Evolutionary conservation across 2,888 invertebrate genomes (phyloP), one percentile per base, ranked within the genome.

Genomic region (Andrena bicolor): DNA sequence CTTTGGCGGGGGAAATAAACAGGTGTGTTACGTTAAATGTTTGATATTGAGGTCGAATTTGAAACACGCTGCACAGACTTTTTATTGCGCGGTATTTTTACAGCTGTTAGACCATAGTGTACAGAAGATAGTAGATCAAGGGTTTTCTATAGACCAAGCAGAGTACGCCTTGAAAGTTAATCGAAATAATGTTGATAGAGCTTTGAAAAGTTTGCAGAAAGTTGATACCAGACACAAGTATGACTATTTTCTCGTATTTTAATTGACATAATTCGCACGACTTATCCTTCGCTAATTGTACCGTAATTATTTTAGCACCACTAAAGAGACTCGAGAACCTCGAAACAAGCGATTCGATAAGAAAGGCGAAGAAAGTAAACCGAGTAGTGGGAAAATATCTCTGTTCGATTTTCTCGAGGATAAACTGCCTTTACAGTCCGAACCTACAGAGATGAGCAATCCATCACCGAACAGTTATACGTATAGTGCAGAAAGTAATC

Each of bases 381-480:
- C 98, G 0, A 96, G 97, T 13, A 94, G 93, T 76, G 97, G 96
- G 60, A 97, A 96, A 94, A 96, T 97, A 1, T 97, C 97, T 0
- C 94, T 98, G 2, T 98, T 97, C 93, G 97, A 97, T 93, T 98
- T 97, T 92, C 95, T 98, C 8, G 97, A 97, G 92, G 96, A 97
- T 90, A 98, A 97, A 94, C 94, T 98, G 63, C 96, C 96, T 60
- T 94, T 94, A n/a, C 93, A 93, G 72, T 78, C 94, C 85, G 95
- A 96, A 78, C 93, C 84, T 5, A 49, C 94, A 56, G 95, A 95
- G 72, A 94, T 93, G 73, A 95, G 94, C 74, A 91, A 88, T 80
- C 77, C 83, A 49, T 82, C 87, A 26, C 90, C 90, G 23, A 86
- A 78, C 58, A 89, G 23, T 64, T 64, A 88, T 80, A 41, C 72